Conservation (phyloP, 1,140 invertebrate genomes). For the Formica selysi region DNA sequence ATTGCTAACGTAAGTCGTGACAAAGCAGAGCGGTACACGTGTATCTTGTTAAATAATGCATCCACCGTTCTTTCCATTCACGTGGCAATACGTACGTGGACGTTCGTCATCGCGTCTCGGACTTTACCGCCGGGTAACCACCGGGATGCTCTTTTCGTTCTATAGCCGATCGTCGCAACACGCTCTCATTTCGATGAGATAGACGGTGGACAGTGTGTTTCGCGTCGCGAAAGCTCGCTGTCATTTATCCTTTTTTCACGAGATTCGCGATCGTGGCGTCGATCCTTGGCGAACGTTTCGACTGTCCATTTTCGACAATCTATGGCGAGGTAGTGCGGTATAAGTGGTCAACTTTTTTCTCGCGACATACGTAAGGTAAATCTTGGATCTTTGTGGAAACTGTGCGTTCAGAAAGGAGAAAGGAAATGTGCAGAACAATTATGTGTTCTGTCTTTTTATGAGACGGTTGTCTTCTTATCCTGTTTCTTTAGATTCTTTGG, state of each 20-base stretch:
- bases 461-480: not conserved
- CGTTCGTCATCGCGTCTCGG: slow-evolving; percentile 23
- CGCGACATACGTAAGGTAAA: slow-evolving; percentile 5
- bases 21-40: slow-evolving; percentile 75
- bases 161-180: slow-evolving; percentile 15
- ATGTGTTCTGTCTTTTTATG: not conserved
- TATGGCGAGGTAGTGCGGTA: not conserved
- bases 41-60: slow-evolving; percentile 86
- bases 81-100: slow-evolving; percentile 79
- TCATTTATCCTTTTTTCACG: not conserved
- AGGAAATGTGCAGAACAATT: not conserved
- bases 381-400: not conserved
- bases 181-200: slow-evolving; percentile 35
- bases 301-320: not conserved
- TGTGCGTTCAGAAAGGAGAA: not conserved
- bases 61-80: slow-evolving; percentile 66
- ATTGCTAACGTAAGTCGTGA: slow-evolving; percentile 31
- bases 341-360: not conserved
- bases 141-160: not conserved
- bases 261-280: not conserved
- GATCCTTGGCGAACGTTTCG: not conserved
- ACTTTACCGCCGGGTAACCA: not conserved
- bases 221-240: not conserved
- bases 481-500: not conserved
- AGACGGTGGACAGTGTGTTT: not conserved